Percentiles rank a stretch among this genome's conserved stretches.
These are phyloP conservation scores for Acrocyrtus sp. DNA, from an alignment of 2,888 invertebrate genomes.

Conservation along the genomic window DNA sequence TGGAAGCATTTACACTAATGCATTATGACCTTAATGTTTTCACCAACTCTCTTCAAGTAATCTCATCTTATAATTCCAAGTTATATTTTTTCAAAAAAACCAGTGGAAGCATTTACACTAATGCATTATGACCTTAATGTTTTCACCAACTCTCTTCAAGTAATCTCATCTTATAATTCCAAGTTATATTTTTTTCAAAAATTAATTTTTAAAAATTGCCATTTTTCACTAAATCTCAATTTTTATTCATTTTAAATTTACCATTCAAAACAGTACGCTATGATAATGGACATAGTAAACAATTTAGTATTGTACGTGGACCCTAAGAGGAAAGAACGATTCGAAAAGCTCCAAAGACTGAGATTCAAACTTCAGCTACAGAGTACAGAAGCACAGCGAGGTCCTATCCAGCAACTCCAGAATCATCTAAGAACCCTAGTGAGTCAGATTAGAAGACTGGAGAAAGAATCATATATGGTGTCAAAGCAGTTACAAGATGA, in stretches of 20 bases:
- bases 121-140: constrained; percentile 99
- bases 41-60: constrained; percentile 88
- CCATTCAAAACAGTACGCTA: constrained; percentile 92
- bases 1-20: constrained; percentile 97
- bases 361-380: constrained; percentile 93
- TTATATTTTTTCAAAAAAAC: constrained; percentile 72
- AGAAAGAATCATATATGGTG: constrained; percentile 88
- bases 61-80: too few species aligned
- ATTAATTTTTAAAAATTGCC: too few species aligned
- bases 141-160: constrained; percentile 93
- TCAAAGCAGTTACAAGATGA: constrained; percentile 82
- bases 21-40: constrained; percentile 99
- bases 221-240: too few species aligned
- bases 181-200: not conserved
- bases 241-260: too few species aligned
- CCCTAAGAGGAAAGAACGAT: constrained; percentile 90
- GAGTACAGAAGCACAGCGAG: constrained; percentile 89
- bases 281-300: constrained; percentile 98
- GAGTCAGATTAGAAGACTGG: constrained; percentile 84
- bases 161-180: constrained; percentile 65
- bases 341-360: constrained; percentile 90
- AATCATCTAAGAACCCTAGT: constrained; percentile 76
- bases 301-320: constrained; percentile 96
- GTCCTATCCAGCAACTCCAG: constrained; percentile 91
- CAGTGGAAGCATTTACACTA: constrained; percentile 95